A percentile compares a stretch with the other conserved stretches of the same genome.
Conservation (phyloP, 2,797 vertebrate genomes). For the Gymnocypris eckloni region DNA sequence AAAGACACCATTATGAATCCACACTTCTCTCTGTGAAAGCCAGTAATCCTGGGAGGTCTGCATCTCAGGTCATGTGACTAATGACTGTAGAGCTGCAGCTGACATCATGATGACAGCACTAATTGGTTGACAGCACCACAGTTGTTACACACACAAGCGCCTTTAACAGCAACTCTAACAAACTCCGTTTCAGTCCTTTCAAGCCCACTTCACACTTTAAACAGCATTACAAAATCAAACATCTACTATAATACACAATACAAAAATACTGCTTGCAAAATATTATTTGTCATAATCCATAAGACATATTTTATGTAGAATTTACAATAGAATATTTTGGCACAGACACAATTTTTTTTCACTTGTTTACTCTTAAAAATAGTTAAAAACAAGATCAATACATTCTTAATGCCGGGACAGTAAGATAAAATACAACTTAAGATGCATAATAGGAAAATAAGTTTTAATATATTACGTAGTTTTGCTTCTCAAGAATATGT, state of each 20-base stretch:
- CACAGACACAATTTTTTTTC: background rate
- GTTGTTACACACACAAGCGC: constrained; percentile 14
- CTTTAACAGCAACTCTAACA: background rate
- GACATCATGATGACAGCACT: constrained; percentile 12
- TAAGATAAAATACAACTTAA: background rate
- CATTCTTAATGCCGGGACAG: background rate
- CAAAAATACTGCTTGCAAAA: background rate
- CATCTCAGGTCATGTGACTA: constrained; percentile 4
- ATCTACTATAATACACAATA: background rate
- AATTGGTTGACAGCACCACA: constrained; percentile 23
- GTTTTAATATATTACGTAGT: no score
- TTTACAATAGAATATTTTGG: background rate
- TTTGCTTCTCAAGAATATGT: no score
- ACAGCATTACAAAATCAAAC: background rate
- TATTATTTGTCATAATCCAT: background rate
- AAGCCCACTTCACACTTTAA: background rate
- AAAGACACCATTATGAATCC: background rate
- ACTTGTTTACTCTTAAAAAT: background rate
- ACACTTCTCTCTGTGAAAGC: background rate
- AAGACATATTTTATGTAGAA: background rate
- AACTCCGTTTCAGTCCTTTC: background rate
- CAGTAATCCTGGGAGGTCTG: background rate
- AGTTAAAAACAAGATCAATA: background rate
- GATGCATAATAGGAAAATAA: background rate
- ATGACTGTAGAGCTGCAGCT: constrained; percentile 1